A percentile compares a stretch with the other conserved stretches of the same genome.
These are phyloP conservation scores for Rhipidura dahli DNA, from an alignment of 2,113 vertebrate species.

Conservation along the genomic window DNA sequence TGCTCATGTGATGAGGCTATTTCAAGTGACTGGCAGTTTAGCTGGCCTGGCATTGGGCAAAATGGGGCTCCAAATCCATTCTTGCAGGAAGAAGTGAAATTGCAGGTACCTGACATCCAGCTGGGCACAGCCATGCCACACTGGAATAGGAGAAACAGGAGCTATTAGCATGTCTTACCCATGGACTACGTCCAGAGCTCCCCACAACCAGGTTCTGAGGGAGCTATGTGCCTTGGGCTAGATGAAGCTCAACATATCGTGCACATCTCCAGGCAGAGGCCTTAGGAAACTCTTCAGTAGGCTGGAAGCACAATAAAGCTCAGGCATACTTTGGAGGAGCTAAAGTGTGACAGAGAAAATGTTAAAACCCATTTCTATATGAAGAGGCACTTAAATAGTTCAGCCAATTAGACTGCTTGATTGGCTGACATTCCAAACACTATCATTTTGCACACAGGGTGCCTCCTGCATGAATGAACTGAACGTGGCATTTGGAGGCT, in stretches of 20 bases:
- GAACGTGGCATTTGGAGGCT: neutral
- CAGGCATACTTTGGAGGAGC: neutral
- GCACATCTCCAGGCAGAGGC: neutral
- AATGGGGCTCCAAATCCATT: neutral
- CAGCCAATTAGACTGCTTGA: slow-evolving; percentile 27
- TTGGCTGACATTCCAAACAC: slow-evolving; percentile 26
- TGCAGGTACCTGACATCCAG: neutral
- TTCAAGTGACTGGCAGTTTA: neutral
- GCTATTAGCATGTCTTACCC: neutral
- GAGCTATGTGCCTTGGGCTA: neutral
- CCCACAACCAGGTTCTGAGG: neutral
- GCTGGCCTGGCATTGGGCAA: neutral
- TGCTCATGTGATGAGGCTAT: neutral
- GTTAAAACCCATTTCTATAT: slow-evolving; percentile 6
- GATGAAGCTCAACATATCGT: accelerated
- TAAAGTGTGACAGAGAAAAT: neutral
- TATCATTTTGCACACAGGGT: slow-evolving; percentile 15
- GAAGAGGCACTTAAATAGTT: neutral
- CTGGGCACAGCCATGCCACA: neutral
- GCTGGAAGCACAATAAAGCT: neutral
- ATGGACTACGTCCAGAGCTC: neutral
- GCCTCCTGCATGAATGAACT: slow-evolving; percentile 23
- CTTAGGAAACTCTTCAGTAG: neutral
- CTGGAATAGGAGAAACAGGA: neutral
- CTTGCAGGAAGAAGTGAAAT: neutral